Conservation (phyloP, 2,888 invertebrate species). For the Corythucha ciliata region DNA sequence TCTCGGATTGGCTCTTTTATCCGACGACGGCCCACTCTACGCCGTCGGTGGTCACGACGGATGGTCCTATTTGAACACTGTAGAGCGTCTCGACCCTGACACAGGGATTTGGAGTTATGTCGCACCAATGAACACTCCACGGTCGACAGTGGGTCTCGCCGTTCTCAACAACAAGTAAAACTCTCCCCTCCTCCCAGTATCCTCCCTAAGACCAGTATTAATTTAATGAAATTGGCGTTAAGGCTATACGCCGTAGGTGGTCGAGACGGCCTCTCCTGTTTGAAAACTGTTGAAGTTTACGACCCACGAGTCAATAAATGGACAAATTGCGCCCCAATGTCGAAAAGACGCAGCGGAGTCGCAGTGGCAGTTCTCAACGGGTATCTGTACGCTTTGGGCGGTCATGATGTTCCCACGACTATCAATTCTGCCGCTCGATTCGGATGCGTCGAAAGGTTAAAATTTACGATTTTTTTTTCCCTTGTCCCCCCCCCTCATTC, state of each 20-base stretch:
- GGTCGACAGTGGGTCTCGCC: constrained; percentile 85
- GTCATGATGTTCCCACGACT: constrained; percentile 86
- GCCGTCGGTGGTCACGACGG: constrained; percentile 95
- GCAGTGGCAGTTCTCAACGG: constrained; percentile 83
- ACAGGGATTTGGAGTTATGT: constrained; percentile 84
- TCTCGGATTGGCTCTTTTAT: constrained; percentile 57
- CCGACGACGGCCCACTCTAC: constrained; percentile 72
- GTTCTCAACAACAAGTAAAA: constrained; percentile 61
- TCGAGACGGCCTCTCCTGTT: constrained; percentile 81
- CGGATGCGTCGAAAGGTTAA: constrained; percentile 57
- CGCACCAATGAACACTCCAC: constrained; percentile 77
- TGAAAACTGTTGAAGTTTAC: constrained; percentile 77
- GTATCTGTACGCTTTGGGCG: constrained; percentile 82
- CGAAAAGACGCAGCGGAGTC: constrained; percentile 74
- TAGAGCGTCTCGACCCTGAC: constrained; percentile 85
- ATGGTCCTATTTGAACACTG: constrained; percentile 88
- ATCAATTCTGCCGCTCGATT: constrained; percentile 73
- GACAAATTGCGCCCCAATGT: constrained; percentile 81
- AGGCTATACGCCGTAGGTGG: constrained; percentile 88
- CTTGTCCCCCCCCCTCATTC: too few species aligned
- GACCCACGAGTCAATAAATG: constrained; percentile 67
- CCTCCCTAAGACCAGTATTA: too few species aligned
- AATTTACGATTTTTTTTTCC: constrained; percentile 15
- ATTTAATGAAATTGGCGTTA: too few species aligned
- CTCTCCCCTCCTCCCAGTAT: too few species aligned